Base-by-base conservation (phyloP, 2,888 invertebrate genomes). In the Nipponacmea schrenckii region DNA sequence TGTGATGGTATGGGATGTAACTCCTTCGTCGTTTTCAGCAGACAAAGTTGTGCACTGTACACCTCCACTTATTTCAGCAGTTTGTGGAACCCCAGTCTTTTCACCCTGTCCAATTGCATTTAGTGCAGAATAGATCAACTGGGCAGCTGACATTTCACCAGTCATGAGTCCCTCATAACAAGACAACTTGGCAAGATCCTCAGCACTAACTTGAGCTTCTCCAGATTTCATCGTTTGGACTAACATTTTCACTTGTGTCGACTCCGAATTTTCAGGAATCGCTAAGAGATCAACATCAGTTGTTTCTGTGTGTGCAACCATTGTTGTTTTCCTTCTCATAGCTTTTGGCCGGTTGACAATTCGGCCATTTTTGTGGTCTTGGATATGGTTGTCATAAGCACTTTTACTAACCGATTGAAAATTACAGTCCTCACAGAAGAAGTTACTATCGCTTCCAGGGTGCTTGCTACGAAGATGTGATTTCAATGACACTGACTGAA, bases 391-490 rank as follows among this genome's bases (percentile, higher is more conserved):
- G 20, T 89, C 86, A 79, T 91, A 93, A 83, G 92, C 92, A 20
- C 92, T 91, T 85, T 92, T 92, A 85, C 91, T 93, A 64, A 94
- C 91, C 0, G 93, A 91, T 79, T 92, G 74, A 76, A 80, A 85
- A 20, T 79, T 77, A 69, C 85, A 85, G 27, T 79, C 69, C 20
- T 80, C 76, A 73, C 85, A 85, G 67, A 75, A 77, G 73, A 79
- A 83, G 46, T 85, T 77, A 10, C 83, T 83, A 15, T 91, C 76
- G 73, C 89, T 85, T 3, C 91, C 83, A 0, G 94, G 94, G 88
- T 96, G 96, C 84, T 94, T 94, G 69, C 93, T 93, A 80, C 93
- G 92, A 85, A 95, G 91, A 86, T 96, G 95, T 26, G 92, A 91
- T 87, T 95, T 93, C 87, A 94, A 94, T 0, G 93, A 92, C 8